A percentile compares a stretch with the other conserved stretches of the same genome.
phyloP scores from a whole-genome alignment of 2,888 invertebrate genomes.

The Acanthosoma haemorrhoidale region DNA sequence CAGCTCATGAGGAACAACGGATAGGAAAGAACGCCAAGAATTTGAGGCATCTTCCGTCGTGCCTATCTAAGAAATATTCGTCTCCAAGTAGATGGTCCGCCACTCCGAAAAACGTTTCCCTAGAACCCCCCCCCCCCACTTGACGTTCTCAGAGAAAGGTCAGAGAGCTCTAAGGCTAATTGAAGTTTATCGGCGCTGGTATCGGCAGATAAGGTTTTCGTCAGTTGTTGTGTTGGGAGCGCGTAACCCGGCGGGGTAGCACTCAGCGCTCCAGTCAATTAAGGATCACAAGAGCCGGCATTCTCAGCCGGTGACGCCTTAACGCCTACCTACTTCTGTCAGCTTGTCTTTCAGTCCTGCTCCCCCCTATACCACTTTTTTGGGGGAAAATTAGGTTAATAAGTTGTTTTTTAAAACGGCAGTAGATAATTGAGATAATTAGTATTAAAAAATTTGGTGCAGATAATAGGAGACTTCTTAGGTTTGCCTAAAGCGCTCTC shows the following conservation, averaged over 20 bases:
- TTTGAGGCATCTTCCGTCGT: neutral
- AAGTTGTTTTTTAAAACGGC: conserved; percentile 2
- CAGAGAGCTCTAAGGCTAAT: neutral
- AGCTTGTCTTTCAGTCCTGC: neutral
- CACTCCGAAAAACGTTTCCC: neutral
- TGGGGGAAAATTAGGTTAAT: conserved; percentile 3
- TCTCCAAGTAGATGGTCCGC: neutral
- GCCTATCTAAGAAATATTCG: neutral
- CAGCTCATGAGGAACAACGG: neutral
- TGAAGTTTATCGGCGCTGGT: neutral
- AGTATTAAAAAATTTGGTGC: too few species aligned
- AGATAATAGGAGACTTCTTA: too few species aligned
- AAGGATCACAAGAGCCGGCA: conserved; percentile 24
- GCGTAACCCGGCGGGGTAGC: conserved; percentile 23
- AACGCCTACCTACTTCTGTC: conserved; percentile 8
- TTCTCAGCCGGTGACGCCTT: conserved; percentile 12
- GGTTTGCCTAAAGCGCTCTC: too few species aligned
- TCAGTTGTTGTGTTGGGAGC: conserved; percentile 9
- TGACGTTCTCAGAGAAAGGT: conserved; percentile 13
- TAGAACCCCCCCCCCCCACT: too few species aligned
- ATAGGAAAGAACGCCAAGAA: neutral
- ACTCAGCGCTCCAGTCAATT: conserved; percentile 21
- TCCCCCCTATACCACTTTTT: neutral
- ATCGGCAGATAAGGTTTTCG: conserved; percentile 11
- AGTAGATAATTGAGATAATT: too few species aligned